Conservation (phyloP, 2,888 invertebrate genomes). For the Pollenia labialis region DNA sequence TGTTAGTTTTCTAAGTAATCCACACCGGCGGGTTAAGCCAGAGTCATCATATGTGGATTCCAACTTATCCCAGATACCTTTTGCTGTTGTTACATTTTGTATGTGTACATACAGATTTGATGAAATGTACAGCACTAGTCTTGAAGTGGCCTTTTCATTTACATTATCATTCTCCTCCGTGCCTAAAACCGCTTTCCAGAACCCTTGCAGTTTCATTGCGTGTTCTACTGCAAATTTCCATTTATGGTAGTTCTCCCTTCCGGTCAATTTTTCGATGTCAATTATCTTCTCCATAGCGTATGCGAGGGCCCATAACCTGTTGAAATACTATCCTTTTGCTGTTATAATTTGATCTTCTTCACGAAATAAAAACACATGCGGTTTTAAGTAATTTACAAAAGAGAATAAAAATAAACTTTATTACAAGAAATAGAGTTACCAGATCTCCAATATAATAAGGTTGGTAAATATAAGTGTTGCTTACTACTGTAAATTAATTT, state of each 20-base stretch:
- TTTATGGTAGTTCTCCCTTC: neutral
- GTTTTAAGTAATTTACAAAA: no score
- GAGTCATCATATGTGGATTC: constrained; percentile 48
- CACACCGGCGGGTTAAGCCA: constrained; percentile 54
- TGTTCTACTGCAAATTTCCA: constrained; percentile 21
- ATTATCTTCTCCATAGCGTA: no score
- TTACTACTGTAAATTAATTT: no score
- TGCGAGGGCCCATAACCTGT: no score
- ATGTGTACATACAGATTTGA: constrained; percentile 15
- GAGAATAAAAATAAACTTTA: no score
- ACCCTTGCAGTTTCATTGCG: constrained; percentile 20
- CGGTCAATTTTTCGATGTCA: no score
- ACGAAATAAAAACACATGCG: no score
- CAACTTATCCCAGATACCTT: constrained; percentile 53
- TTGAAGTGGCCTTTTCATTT: constrained; percentile 21
- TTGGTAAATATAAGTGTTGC: no score
- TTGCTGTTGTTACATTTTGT: constrained; percentile 12
- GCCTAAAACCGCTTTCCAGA: constrained; percentile 13
- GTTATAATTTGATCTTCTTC: no score
- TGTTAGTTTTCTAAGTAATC: constrained; percentile 50
- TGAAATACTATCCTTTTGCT: no score
- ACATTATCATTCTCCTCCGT: constrained; percentile 2
- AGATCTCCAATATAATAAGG: no score
- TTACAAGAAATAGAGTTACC: no score
- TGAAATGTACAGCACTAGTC: constrained; percentile 39